These are phyloP conservation scores for Vireo altiloquus DNA, from an alignment of 2,113 vertebrate species.

Conservation along the genomic window DNA sequence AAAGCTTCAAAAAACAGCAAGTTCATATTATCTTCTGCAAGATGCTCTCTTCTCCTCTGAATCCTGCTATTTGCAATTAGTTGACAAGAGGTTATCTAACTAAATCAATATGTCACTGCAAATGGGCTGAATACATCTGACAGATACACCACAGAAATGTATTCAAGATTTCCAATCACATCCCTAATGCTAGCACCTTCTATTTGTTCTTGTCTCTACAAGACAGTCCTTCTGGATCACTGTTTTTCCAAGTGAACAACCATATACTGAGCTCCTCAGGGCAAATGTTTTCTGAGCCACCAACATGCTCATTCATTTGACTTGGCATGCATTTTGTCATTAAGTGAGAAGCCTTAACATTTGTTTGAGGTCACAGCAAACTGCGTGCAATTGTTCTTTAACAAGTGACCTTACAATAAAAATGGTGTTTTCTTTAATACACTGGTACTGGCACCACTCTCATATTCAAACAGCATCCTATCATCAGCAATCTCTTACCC, in stretches of 20 bases:
- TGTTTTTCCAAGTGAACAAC: not conserved
- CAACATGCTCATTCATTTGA: constrained; percentile 2
- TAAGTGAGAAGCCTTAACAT: constrained; percentile 7
- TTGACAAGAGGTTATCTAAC: not conserved
- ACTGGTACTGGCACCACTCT: not conserved
- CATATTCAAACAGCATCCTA: not conserved
- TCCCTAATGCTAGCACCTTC: not conserved
- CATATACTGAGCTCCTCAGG: not conserved
- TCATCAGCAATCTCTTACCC: not conserved
- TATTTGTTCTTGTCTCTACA: not conserved
- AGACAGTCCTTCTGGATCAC: not conserved
- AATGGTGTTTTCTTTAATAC: not conserved
- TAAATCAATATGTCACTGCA: not conserved
- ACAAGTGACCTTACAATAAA: constrained; percentile 2
- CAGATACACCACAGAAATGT: not conserved
- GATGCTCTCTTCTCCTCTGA: not conserved
- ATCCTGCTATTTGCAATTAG: not conserved
- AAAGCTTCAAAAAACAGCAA: not conserved
- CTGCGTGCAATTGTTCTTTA: not conserved
- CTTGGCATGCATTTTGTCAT: not conserved
- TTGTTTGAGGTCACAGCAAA: not conserved
- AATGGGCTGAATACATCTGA: not conserved
- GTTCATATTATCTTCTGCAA: not conserved
- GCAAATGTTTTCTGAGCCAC: constrained; percentile 14
- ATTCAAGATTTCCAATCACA: not conserved